Evolutionary conservation across 2,113 vertebrate species (phyloP).

Genomic region (Cryptoleucopteryx plumbea): DNA sequence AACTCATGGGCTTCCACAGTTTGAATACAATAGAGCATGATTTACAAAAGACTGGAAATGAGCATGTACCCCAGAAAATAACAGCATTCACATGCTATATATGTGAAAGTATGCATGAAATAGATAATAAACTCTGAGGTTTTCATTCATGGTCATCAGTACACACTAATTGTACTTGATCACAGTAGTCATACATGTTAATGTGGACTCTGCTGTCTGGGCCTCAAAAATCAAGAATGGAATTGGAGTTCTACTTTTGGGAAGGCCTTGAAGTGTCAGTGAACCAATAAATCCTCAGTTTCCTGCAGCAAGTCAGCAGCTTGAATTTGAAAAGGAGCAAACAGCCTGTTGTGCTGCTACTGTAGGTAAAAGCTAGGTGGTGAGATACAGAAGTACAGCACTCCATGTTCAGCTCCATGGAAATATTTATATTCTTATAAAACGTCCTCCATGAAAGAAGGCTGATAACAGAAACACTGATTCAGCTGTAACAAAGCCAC

Average conservation of each 20-base stretch:
- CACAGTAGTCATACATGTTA: background rate
- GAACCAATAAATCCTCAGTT: background rate
- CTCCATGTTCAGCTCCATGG: background rate
- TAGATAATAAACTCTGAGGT: rapidly evolving
- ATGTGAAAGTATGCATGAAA: background rate
- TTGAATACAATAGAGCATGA: background rate
- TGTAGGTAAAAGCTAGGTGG: background rate
- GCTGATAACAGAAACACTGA: background rate
- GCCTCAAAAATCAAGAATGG: background rate
- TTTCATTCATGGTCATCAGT: background rate
- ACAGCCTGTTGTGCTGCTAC: background rate
- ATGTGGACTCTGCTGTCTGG: background rate
- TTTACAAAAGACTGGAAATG: background rate
- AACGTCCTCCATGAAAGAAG: background rate
- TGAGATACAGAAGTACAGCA: background rate
- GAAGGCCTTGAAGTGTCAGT: background rate
- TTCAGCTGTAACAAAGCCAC: background rate
- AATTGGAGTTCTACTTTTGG: background rate
- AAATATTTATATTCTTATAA: background rate
- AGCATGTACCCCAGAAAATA: background rate
- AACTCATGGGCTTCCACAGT: background rate
- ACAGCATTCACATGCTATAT: background rate
- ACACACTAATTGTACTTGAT: background rate
- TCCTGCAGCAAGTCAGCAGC: background rate
- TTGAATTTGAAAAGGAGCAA: background rate